Conservation (phyloP, 1,140 invertebrate genomes). For the Caenorhabditis briggsae region DNA sequence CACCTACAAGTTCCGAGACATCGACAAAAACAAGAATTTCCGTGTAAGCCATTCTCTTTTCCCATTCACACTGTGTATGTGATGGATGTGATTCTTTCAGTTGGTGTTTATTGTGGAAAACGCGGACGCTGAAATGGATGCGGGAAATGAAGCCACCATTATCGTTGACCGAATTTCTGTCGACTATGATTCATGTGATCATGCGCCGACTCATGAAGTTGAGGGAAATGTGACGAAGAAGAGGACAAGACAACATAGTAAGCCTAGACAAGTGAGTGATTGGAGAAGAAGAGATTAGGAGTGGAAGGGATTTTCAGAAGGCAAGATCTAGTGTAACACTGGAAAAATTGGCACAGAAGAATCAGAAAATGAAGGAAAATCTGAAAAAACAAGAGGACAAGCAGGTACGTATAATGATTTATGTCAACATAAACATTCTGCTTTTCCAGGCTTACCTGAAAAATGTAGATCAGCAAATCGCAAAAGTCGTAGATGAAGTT, state of each 20-base stretch:
- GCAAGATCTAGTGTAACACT: slow-evolving; percentile 7
- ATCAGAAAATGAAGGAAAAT: slow-evolving; percentile 18
- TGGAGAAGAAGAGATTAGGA: not conserved
- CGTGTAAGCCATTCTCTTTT: not conserved
- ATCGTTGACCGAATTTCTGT: slow-evolving; percentile 53
- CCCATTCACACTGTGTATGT: not conserved
- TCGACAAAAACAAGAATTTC: slow-evolving; percentile 42
- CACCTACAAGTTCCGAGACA: slow-evolving; percentile 34
- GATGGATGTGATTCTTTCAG: not conserved
- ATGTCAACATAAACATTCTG: not conserved
- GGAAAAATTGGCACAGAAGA: slow-evolving; percentile 38
- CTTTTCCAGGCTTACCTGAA: slow-evolving; percentile 17
- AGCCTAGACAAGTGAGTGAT: slow-evolving; percentile 6
- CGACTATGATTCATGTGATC: slow-evolving; percentile 52
- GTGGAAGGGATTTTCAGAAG: slow-evolving; percentile 2
- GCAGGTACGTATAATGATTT: not conserved
- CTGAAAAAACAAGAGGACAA: slow-evolving; percentile 38
- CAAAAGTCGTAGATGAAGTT: slow-evolving; percentile 39
- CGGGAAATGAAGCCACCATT: slow-evolving; percentile 21
- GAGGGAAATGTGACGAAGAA: slow-evolving; percentile 51
- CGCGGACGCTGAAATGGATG: slow-evolving; percentile 48
- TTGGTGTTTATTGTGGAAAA: slow-evolving; percentile 47
- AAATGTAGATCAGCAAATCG: slow-evolving; percentile 37
- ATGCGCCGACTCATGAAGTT: slow-evolving; percentile 51
- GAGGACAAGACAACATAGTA: slow-evolving; percentile 24